Percentiles rank a stretch among this genome's conserved stretches.
Evolutionary conservation across 2,113 vertebrate species (phyloP).

Genomic region (Ceratotherium simum): DNA sequence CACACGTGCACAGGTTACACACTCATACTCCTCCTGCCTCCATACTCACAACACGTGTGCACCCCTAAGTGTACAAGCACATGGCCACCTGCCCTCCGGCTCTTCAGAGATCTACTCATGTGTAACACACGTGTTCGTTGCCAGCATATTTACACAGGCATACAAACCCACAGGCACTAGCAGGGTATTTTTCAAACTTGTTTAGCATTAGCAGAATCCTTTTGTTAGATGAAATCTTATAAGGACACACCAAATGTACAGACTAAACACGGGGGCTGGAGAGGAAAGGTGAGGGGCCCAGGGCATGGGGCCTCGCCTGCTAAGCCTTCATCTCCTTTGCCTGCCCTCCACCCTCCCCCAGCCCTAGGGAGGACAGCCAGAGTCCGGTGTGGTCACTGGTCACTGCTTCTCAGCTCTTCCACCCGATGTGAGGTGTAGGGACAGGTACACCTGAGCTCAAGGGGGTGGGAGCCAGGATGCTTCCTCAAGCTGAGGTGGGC

Average conservation of each 20-base stretch:
- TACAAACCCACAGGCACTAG: background rate
- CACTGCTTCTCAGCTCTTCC: background rate
- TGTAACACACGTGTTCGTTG: no score
- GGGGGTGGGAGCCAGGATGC: background rate
- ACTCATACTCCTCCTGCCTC: background rate
- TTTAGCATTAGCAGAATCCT: slow-evolving; percentile 6
- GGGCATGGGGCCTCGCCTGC: background rate
- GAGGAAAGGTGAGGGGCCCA: background rate
- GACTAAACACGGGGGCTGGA: background rate
- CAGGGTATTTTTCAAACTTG: slow-evolving; percentile 44
- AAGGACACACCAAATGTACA: background rate
- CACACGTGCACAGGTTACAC: background rate
- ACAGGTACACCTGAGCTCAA: background rate
- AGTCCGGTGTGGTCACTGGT: background rate
- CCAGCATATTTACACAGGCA: background rate
- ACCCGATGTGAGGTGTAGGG: background rate
- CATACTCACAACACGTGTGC: background rate
- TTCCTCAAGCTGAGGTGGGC: background rate
- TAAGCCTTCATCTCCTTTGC: background rate
- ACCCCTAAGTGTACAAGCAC: background rate
- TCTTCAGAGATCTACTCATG: background rate
- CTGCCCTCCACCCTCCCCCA: background rate
- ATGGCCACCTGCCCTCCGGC: background rate
- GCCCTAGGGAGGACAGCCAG: background rate
- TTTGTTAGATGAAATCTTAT: slow-evolving; percentile 25